These are phyloP conservation scores for Coregonus sp. DNA, from an alignment of 2,797 vertebrate species.

Conservation along the genomic window DNA sequence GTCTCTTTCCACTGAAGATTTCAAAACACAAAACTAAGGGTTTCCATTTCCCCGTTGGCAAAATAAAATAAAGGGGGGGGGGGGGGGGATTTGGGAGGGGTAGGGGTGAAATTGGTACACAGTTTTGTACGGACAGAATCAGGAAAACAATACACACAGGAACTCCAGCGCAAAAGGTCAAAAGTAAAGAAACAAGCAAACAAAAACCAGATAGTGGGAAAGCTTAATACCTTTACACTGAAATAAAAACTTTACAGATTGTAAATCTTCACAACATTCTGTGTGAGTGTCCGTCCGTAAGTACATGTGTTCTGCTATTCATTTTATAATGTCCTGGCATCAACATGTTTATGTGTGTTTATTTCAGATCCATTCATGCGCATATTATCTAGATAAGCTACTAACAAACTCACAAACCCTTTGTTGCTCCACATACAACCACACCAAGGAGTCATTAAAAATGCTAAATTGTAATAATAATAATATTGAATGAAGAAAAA, in stretches of 20 bases:
- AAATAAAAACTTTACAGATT: constrained; percentile 50
- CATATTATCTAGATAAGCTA: constrained; percentile 57
- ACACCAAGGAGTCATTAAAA: constrained; percentile 58
- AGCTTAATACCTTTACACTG: constrained; percentile 43
- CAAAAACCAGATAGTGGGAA: constrained; percentile 36
- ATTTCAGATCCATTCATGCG: constrained; percentile 57
- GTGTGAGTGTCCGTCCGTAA: constrained; percentile 9
- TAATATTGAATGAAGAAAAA: constrained; percentile 62
- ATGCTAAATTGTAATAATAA: constrained; percentile 60
- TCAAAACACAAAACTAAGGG: constrained; percentile 22
- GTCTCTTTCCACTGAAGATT: constrained; percentile 5
- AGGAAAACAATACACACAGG: constrained; percentile 25
- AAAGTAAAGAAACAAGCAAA: constrained; percentile 24
- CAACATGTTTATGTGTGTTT: constrained; percentile 46
- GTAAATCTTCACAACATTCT: constrained; percentile 39
- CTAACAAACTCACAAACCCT: constrained; percentile 61
- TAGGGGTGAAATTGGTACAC: constrained; percentile 44
- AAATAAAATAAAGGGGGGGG: too few relatives aligned
- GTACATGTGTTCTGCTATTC: constrained; percentile 11
- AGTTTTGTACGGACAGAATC: constrained; percentile 16
- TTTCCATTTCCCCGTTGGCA: constrained; percentile 34
- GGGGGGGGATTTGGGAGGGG: too few relatives aligned
- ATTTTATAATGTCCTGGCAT: constrained; percentile 25
- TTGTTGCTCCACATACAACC: constrained; percentile 55
- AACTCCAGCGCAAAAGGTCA: constrained; percentile 21